Evolutionary conservation across 2,888 invertebrate species (phyloP).

Genomic region (Macropis europaea): DNA sequence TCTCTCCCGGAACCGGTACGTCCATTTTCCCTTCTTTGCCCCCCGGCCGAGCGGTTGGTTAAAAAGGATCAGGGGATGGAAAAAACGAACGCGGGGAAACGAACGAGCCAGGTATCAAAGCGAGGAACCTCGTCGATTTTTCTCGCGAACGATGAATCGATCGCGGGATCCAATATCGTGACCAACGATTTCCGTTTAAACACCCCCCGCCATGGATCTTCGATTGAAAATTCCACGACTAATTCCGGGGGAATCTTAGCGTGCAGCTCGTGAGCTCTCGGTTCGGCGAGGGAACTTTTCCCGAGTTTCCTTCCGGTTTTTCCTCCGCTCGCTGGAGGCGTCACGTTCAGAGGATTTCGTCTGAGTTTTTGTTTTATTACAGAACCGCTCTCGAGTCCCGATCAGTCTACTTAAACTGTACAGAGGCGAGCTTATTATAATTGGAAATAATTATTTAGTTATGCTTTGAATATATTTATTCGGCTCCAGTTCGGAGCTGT

Average conservation of each 20-base stretch:
- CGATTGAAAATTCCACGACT: background rate
- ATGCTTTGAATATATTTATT: no score
- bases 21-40: slow-evolving; percentile 1
- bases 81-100: background rate
- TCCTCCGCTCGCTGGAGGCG: no score
- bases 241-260: background rate
- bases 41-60: background rate
- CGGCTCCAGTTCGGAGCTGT: no score
- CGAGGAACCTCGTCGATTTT: slow-evolving; percentile 46
- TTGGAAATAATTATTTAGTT: no score
- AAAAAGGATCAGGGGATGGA: background rate
- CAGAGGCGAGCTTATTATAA: no score
- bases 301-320: no score
- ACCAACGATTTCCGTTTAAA: slow-evolving; percentile 26
- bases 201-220: background rate
- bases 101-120: slow-evolving; percentile 27
- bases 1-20: slow-evolving; percentile 55
- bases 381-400: no score
- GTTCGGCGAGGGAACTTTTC: no score
- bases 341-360: no score
- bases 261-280: no score
- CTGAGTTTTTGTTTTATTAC: no score
- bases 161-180: slow-evolving; percentile 24
- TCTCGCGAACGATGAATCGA: slow-evolving; percentile 36
- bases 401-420: no score